phyloP scores from a whole-genome alignment of 1,140 invertebrate species.

The Archivesica marissinica region DNA sequence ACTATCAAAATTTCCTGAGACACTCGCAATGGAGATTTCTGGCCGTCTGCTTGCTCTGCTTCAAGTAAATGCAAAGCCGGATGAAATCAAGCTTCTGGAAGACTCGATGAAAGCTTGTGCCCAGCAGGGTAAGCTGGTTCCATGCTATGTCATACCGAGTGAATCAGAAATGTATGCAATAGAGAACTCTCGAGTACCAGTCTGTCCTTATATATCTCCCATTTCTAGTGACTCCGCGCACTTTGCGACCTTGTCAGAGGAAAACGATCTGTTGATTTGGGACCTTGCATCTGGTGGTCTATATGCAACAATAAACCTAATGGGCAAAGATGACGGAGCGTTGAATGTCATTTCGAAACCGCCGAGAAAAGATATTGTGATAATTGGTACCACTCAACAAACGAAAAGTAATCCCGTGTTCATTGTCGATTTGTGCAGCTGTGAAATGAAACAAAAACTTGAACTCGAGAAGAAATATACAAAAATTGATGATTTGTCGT shows the following conservation, averaged over 20 bases:
- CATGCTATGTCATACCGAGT: conserved; percentile 63
- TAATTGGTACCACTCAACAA: conserved; percentile 67
- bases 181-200: conserved; percentile 65
- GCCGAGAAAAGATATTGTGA: conserved; percentile 54
- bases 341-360: conserved; percentile 65
- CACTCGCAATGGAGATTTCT: conserved; percentile 76
- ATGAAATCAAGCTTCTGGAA: conserved; percentile 64
- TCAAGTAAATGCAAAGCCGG: conserved; percentile 44
- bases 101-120: conserved; percentile 57
- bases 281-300: conserved; percentile 66
- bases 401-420: conserved; percentile 61
- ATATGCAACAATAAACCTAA: conserved; percentile 50
- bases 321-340: conserved; percentile 45
- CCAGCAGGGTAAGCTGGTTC: conserved; percentile 37
- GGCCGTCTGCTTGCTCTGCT: conserved; percentile 76
- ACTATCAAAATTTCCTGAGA: conserved; percentile 73
- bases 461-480: conserved; percentile 65
- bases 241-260: conserved; percentile 59
- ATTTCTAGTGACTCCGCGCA: conserved; percentile 66
- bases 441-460: conserved; percentile 59
- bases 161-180: conserved; percentile 65
- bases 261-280: conserved; percentile 65
- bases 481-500: conserved; percentile 65
- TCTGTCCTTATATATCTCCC: conserved; percentile 40
- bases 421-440: conserved; percentile 58